These are phyloP conservation scores for Gymnothorax javanicus DNA, from an alignment of 2,797 vertebrate genomes.

Conservation along the genomic window DNA sequence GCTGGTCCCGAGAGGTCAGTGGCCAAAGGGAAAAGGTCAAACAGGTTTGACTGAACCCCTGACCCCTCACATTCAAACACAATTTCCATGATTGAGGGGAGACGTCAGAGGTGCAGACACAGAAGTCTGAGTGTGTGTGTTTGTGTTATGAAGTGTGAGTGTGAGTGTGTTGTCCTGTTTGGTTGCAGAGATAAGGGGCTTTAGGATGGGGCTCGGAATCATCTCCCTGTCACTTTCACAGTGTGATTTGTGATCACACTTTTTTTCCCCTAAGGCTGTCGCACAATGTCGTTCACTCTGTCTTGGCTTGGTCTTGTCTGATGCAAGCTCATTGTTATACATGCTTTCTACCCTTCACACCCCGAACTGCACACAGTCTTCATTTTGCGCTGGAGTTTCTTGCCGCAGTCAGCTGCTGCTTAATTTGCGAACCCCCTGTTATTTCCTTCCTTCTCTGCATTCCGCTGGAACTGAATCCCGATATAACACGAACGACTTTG, in stretches of 20 bases:
- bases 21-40: background rate
- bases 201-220: background rate
- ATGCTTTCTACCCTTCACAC: background rate
- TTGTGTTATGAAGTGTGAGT: background rate
- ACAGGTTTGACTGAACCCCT: background rate
- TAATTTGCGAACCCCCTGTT: background rate
- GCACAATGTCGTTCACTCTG: background rate
- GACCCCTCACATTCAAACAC: background rate
- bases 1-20: background rate
- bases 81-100: conserved; percentile 25
- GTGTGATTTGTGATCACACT: background rate
- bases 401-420: background rate
- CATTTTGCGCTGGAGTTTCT: background rate
- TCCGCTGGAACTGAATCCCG: background rate
- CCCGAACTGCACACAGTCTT: no score
- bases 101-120: conserved; percentile 23
- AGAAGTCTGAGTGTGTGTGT: background rate
- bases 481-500: background rate
- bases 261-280: background rate
- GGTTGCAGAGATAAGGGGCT: background rate
- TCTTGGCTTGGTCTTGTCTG: background rate
- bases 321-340: background rate
- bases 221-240: background rate
- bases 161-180: conserved; percentile 2
- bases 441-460: background rate